A percentile compares a stretch with the other conserved stretches of the same genome.
Evolutionary conservation across 1,140 invertebrate genomes (phyloP).

Genomic region (Lysiphlebus fabarum): DNA sequence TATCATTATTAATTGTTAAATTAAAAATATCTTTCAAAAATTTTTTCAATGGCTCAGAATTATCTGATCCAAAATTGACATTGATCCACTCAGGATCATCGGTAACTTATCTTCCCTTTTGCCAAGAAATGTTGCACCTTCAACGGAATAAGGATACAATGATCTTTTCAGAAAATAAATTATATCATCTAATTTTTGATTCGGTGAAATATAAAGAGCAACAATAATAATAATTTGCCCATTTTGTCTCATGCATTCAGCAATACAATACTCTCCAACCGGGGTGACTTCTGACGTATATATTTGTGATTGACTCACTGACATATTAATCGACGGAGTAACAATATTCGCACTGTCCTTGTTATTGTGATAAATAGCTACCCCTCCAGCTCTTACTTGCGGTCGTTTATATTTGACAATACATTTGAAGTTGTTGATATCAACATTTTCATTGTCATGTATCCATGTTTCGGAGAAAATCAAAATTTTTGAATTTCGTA

Average conservation of each 20-base stretch:
- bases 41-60: conserved; percentile 2
- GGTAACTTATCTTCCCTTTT: neutral
- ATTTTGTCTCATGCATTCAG: conserved; percentile 12
- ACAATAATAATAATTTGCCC: conserved; percentile 6
- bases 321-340: conserved; percentile 18
- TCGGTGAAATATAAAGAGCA: conserved; percentile 20
- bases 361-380: conserved; percentile 22
- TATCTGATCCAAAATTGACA: conserved; percentile 9
- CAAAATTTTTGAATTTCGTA: conserved; percentile 20
- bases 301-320: conserved; percentile 6
- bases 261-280: conserved; percentile 16
- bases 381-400: conserved; percentile 24
- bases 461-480: conserved; percentile 27
- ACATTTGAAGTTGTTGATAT: conserved; percentile 25
- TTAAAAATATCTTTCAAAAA: conserved; percentile 3
- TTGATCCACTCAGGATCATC: conserved; percentile 15
- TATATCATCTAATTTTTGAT: conserved; percentile 7
- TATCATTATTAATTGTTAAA: conserved; percentile 7
- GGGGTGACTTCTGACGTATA: neutral
- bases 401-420: conserved; percentile 22
- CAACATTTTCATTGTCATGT: conserved; percentile 19
- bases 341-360: conserved; percentile 16
- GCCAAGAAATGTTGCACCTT: neutral
- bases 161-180: conserved; percentile 3
- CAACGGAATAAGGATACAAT: neutral